phyloP scores from a whole-genome alignment of 1,140 invertebrate genomes.

The Penaeus indicus region DNA sequence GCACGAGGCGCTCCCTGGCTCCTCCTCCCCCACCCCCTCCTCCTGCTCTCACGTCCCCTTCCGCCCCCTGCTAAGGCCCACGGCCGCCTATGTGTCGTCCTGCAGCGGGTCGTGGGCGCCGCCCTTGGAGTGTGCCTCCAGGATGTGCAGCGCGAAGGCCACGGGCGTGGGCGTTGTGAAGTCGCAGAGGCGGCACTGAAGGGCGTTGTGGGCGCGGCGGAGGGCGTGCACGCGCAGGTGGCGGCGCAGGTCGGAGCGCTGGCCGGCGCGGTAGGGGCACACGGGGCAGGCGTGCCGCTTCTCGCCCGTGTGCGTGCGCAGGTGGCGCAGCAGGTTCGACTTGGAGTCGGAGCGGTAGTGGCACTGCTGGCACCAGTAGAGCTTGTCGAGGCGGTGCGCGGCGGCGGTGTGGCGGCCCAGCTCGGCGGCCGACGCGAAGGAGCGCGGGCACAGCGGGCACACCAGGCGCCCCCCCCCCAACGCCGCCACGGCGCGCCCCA shows the following conservation, averaged over 20 bases:
- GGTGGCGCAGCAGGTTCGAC: slow-evolving; percentile 55
- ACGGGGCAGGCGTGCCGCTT: slow-evolving; percentile 59
- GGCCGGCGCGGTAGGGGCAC: slow-evolving; percentile 64
- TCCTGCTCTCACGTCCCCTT: not conserved
- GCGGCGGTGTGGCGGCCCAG: slow-evolving; percentile 47
- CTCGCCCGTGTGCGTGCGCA: slow-evolving; percentile 56
- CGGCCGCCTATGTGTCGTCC: not conserved
- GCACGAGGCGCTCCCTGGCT: not conserved
- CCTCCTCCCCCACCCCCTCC: not conserved
- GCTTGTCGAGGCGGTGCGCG: slow-evolving; percentile 54
- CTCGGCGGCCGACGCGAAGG: slow-evolving; percentile 43
- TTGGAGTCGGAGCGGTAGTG: slow-evolving; percentile 52
- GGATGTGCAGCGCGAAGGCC: slow-evolving; percentile 66
- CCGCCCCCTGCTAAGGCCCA: too few species aligned
- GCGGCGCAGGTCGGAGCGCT: slow-evolving; percentile 51
- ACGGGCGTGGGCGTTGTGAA: slow-evolving; percentile 32
- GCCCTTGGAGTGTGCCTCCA: slow-evolving; percentile 66
- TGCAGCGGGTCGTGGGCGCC: slow-evolving; percentile 50
- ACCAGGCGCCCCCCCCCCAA: slow-evolving; percentile 48
- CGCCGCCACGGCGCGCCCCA: slow-evolving; percentile 48
- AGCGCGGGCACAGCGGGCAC: slow-evolving; percentile 50
- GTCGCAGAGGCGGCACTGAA: slow-evolving; percentile 63
- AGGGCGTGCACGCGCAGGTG: slow-evolving; percentile 56
- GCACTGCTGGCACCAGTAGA: slow-evolving; percentile 60
- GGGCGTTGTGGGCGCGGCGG: slow-evolving; percentile 43